A percentile compares a stretch with the other conserved stretches of the same genome.
phyloP scores from a whole-genome alignment of 2,797 vertebrate genomes.

The Brotula barbata region DNA sequence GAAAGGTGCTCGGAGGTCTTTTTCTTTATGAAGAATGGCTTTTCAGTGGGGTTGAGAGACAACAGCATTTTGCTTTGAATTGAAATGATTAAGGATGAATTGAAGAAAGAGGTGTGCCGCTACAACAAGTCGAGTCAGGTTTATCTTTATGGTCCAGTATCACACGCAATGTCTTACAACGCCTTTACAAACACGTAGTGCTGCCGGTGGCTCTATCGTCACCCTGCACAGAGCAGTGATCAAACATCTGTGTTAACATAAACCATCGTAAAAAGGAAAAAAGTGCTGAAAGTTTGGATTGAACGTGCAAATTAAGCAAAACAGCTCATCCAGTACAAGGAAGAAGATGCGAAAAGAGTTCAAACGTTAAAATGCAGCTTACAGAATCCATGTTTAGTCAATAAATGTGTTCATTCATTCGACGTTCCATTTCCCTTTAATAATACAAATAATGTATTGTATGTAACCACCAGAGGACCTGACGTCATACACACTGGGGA shows the following conservation, averaged over 20 bases:
- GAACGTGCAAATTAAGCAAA: not conserved
- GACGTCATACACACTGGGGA: too few species aligned
- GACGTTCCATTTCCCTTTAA: too few species aligned
- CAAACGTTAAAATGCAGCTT: not conserved
- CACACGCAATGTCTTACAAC: too few species aligned
- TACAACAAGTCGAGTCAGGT: not conserved
- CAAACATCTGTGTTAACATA: too few species aligned
- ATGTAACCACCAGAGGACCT: too few species aligned
- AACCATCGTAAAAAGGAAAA: not conserved
- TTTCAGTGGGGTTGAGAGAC: not conserved
- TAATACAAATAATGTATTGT: too few species aligned
- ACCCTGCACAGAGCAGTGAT: too few species aligned
- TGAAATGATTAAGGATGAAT: not conserved
- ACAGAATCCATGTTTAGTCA: not conserved
- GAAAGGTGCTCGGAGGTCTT: not conserved
- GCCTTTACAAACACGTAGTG: too few species aligned
- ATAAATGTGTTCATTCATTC: too few species aligned
- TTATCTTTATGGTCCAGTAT: too few species aligned
- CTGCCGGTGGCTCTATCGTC: too few species aligned
- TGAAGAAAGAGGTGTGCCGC: not conserved
- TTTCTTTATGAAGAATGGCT: not conserved
- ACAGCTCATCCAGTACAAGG: not conserved
- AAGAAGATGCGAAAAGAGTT: not conserved
- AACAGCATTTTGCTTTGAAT: not conserved
- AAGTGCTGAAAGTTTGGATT: not conserved